Evolutionary conservation across 2,113 vertebrate genomes (phyloP).

Genomic region (Sylvia atricapilla): DNA sequence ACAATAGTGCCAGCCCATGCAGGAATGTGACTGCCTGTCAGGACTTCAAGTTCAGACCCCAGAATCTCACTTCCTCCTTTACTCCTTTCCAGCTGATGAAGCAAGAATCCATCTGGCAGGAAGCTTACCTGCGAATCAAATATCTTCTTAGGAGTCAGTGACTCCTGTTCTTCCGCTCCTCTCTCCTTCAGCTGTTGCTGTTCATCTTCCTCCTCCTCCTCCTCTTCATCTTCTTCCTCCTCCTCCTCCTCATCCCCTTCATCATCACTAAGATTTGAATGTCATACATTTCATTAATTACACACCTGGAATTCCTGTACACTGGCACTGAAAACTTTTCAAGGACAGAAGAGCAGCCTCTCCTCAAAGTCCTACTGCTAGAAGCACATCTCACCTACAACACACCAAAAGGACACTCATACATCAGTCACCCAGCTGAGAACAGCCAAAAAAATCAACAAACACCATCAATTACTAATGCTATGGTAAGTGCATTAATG

Average conservation of each 20-base stretch:
- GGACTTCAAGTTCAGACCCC: background rate
- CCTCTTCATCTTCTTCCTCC: conserved; percentile 18
- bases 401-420: background rate
- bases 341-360: background rate
- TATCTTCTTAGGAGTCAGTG: conserved; percentile 60
- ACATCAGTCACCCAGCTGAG: background rate
- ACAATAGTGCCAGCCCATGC: background rate
- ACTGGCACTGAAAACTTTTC: background rate
- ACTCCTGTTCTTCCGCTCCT: conserved; percentile 43
- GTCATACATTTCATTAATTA: background rate
- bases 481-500: background rate
- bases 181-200: conserved; percentile 55
- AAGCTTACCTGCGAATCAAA: conserved; percentile 60
- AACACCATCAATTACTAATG: background rate
- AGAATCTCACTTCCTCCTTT: background rate
- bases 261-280: conserved; percentile 66
- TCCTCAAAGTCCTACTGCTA: background rate
- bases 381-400: background rate
- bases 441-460: background rate
- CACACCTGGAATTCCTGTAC: background rate
- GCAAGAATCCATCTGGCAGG: background rate
- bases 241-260: conserved; percentile 72
- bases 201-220: conserved; percentile 49
- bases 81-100: background rate
- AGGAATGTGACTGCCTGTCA: background rate